Percentiles rank a stretch among this genome's conserved stretches.
Conservation (phyloP, 2,888 invertebrate species). For the Ectobius pallidus region DNA sequence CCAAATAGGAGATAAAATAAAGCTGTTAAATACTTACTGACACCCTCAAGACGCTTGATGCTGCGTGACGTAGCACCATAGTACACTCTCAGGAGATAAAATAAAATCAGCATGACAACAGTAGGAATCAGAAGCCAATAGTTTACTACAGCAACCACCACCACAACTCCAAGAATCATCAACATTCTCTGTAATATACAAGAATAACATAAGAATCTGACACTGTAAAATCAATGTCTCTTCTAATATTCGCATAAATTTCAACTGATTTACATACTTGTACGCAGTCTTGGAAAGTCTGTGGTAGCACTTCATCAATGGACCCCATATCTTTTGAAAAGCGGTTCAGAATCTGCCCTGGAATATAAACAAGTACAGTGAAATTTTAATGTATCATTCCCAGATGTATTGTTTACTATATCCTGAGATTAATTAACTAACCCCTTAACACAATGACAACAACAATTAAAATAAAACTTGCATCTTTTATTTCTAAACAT, state of each 20-base stretch:
- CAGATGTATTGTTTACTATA: no score
- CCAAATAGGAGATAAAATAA: no score
- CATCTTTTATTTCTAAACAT: no score
- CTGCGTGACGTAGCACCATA: constrained; percentile 69
- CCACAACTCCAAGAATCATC: constrained; percentile 51
- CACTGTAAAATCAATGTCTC: no score
- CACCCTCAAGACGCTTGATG: constrained; percentile 50
- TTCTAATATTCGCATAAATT: no score
- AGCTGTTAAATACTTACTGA: constrained; percentile 33
- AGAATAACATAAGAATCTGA: no score
- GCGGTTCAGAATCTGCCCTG: constrained; percentile 81
- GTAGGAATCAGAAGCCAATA: constrained; percentile 76
- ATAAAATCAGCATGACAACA: constrained; percentile 69
- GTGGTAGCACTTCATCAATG: constrained; percentile 53
- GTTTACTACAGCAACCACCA: constrained; percentile 71
- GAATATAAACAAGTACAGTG: no score
- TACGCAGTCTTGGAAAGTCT: constrained; percentile 44
- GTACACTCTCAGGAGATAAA: constrained; percentile 75
- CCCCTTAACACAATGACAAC: no score
- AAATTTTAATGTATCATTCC: no score
- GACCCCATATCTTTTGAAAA: constrained; percentile 88
- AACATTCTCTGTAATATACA: constrained; percentile 41
- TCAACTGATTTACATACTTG: constrained; percentile 32
- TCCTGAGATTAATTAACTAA: no score
- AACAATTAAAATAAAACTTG: no score